Percentiles rank a stretch among this genome's conserved stretches.
These are phyloP conservation scores for Tonatia bakeri DNA, from an alignment of 2,113 vertebrate species.

Conservation along the genomic window DNA sequence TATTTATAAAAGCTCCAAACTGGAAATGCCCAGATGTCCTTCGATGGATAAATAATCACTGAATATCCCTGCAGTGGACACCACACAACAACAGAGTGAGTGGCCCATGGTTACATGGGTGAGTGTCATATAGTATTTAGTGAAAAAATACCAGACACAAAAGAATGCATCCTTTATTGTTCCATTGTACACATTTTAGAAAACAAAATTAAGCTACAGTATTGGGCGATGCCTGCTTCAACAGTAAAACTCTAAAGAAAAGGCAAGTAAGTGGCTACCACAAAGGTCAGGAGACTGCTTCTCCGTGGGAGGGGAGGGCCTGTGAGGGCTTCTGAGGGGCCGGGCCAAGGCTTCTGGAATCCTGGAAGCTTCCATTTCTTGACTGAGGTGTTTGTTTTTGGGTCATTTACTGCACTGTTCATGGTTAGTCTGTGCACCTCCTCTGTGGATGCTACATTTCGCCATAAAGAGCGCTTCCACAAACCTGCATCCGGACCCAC, in stretches of 20 bases:
- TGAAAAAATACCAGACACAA: neutral
- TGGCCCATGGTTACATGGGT: neutral
- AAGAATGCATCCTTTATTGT: neutral
- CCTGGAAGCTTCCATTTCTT: neutral
- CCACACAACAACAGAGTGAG: neutral
- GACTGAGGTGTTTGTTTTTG: neutral
- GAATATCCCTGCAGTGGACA: neutral
- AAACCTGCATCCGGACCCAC: neutral
- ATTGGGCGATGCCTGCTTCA: neutral
- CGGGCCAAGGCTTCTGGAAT: neutral
- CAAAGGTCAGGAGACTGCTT: neutral
- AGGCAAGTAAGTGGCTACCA: neutral
- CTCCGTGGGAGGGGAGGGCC: neutral
- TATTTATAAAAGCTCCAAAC: neutral
- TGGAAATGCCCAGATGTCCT: neutral
- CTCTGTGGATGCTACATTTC: neutral
- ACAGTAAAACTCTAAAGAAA: neutral
- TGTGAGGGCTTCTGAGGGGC: neutral
- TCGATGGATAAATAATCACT: neutral
- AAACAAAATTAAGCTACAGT: neutral
- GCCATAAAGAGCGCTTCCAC: neutral
- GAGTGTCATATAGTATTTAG: neutral
- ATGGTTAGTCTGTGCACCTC: neutral
- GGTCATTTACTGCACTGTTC: neutral
- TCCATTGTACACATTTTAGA: neutral